Percentiles rank a stretch among this genome's conserved stretches.
Conservation (phyloP, 2,113 vertebrate genomes). For the Hystrix cristata region DNA sequence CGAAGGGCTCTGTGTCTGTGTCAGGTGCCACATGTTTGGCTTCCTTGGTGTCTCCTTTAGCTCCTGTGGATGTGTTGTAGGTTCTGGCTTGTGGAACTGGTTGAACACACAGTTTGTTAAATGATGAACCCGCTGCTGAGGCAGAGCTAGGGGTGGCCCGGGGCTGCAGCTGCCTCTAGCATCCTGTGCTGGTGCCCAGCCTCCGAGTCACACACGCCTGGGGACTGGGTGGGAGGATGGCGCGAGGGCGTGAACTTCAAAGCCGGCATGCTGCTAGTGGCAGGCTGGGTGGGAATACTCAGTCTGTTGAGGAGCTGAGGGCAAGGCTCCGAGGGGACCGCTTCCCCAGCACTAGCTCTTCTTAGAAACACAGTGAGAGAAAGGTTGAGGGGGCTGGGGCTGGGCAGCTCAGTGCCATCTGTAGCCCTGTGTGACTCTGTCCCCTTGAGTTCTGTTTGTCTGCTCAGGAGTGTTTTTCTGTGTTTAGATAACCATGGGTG, state of each 20-base stretch:
- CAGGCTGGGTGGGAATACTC: fast-evolving
- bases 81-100: not conserved
- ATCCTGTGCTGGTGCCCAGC: not conserved
- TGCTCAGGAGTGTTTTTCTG: not conserved
- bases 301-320: not conserved
- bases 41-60: not conserved
- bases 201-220: not conserved
- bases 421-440: not conserved
- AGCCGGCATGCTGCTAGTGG: not conserved
- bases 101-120: not conserved
- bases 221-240: fast-evolving
- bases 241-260: not conserved
- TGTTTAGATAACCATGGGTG: not conserved
- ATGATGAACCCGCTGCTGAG: not conserved
- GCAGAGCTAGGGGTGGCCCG: not conserved
- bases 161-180: not conserved
- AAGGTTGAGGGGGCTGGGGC: not conserved
- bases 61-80: not conserved
- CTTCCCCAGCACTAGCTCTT: not conserved
- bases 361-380: not conserved
- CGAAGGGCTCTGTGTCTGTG: not conserved
- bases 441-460: no score
- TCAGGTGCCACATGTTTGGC: not conserved
- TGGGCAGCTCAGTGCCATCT: no score
- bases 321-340: not conserved